Evolutionary conservation across 2,888 invertebrate genomes (phyloP), one percentile per base, ranked within the genome.

Genomic region (Platycheirus rosarum): DNA sequence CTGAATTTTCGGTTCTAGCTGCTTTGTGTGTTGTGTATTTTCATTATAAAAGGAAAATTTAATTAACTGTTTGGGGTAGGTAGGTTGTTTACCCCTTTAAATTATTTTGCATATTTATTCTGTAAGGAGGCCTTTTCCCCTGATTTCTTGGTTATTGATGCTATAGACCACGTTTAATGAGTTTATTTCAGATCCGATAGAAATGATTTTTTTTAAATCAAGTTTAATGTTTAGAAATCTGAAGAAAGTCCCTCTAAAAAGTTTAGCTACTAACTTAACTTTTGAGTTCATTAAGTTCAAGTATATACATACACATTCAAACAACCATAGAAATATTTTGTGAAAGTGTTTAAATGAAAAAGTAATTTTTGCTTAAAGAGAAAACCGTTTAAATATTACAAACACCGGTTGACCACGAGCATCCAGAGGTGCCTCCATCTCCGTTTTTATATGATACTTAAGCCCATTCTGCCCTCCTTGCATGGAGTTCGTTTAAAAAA

Each of bases 51-150:
- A 57, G 40, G 40, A 57, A 57, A 57, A 57, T 57, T 78, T 68
- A 68, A 73, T 78, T 73, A 73, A 78, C 73, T 78, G 73, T 68
- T 78, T 73, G 60, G 46, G 66, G 62, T 60, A 26, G 40, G 46
- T 73, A 73, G 32, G 51, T 16, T 51, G 20, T 40, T 42, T 65
- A 23, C 55, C 6, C 6, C 6, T 23, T 23, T 23, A 4, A 4
- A 4, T 23, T 23, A 4, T 23, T 23, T 23, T 23, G 2, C 6
- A 4, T 2, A 23, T 65, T 29, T 26, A 53, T 55, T 55, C 55
- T 23, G 20, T 37, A 55, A 37, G 37, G 35, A n/a, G n/a, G n/a
- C n/a, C 37, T 53, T 11, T 37, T 53, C 20, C 37, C 20, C n/a
- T 35, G 9, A 1, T 35, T 2, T 35, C n/a, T 35, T 11, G 1